phyloP scores from a whole-genome alignment of 2,888 invertebrate genomes.

The Dynastes grantii region DNA sequence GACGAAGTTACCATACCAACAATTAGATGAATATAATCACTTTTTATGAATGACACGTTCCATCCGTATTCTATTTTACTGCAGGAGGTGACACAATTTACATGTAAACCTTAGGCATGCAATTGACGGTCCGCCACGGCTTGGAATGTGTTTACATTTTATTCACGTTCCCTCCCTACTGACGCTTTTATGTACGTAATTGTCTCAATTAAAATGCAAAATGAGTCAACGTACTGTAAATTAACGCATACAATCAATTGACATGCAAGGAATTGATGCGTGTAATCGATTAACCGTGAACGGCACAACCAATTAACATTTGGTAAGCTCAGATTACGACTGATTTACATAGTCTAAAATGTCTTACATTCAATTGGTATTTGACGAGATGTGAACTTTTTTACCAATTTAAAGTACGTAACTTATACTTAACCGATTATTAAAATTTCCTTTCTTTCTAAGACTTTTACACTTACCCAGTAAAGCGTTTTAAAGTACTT shows the following conservation, averaged over 20 bases:
- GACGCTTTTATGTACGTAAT: conserved; percentile 10
- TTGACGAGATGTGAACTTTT: background rate
- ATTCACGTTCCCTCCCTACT: background rate
- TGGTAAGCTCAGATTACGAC: conserved; percentile 7
- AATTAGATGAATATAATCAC: no score
- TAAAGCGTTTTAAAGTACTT: no score
- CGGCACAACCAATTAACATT: background rate
- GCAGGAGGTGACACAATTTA: no score
- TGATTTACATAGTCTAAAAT: background rate
- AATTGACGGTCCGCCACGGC: background rate
- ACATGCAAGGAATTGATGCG: conserved; percentile 19
- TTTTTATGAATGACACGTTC: no score
- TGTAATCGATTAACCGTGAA: conserved; percentile 20
- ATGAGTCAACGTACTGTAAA: conserved; percentile 30
- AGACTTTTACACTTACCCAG: no score
- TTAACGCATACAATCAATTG: conserved; percentile 14
- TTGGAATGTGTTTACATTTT: background rate
- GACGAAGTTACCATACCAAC: no score
- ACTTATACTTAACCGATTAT: background rate
- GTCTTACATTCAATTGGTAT: background rate
- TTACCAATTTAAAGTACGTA: background rate
- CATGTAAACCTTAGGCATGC: conserved; percentile 1
- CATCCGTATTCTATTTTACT: no score
- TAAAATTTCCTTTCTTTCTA: no score
- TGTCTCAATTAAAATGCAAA: conserved; percentile 14